phyloP scores from a whole-genome alignment of 2,113 vertebrate genomes.

The Ailuropoda melanoleuca region DNA sequence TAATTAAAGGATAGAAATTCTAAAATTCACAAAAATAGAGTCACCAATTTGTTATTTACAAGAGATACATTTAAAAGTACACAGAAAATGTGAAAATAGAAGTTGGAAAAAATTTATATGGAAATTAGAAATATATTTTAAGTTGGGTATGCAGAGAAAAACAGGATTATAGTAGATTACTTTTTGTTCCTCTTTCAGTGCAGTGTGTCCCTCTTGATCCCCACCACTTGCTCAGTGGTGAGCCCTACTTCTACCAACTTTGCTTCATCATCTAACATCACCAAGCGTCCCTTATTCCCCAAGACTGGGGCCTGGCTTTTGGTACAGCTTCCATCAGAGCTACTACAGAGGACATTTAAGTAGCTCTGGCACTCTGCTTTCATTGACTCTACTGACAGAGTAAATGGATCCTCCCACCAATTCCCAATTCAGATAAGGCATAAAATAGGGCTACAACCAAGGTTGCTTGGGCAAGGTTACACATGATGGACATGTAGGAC shows the following conservation, averaged over 20 bases:
- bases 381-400: background rate
- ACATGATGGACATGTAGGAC: background rate
- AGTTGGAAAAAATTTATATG: background rate
- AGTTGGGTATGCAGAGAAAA: background rate
- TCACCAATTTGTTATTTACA: background rate
- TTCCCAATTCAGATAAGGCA: background rate
- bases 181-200: background rate
- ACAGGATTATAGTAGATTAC: background rate
- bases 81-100: background rate
- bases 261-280: background rate
- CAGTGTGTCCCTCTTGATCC: too few relatives aligned
- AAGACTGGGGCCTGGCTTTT: background rate
- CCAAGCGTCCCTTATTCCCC: background rate
- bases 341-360: background rate
- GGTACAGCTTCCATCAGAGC: background rate
- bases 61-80: background rate
- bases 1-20: background rate
- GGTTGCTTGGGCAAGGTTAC: background rate
- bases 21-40: background rate
- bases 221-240: background rate
- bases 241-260: background rate
- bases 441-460: background rate
- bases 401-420: background rate
- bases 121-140: background rate
- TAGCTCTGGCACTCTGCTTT: background rate